Evolutionary conservation across 2,888 invertebrate genomes (phyloP).

Genomic region (Biston betularia): DNA sequence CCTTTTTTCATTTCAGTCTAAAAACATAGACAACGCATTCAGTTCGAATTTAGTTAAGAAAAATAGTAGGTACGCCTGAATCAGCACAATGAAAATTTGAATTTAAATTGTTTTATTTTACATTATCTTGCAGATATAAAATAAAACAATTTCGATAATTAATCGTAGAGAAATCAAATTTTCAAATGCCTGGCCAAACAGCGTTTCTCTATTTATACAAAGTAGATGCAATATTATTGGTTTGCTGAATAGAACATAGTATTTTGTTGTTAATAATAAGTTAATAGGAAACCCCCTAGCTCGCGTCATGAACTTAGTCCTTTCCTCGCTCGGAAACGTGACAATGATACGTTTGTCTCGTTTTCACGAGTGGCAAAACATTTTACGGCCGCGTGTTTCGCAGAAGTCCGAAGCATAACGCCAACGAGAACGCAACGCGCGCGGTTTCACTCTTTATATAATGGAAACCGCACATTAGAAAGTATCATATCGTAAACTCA

Average conservation of each 20-base stretch:
- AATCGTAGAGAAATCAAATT: neutral
- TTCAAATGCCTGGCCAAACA: neutral
- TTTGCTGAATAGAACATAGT: too few species aligned
- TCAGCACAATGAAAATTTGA: neutral
- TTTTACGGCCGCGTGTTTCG: too few species aligned
- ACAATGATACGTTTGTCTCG: too few species aligned
- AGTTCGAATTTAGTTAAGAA: neutral
- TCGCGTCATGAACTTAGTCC: neutral
- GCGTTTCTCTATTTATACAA: neutral
- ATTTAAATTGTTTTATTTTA: neutral
- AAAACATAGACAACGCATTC: neutral
- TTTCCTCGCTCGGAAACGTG: too few species aligned
- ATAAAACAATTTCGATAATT: neutral
- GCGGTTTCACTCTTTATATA: too few species aligned
- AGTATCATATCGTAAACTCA: too few species aligned
- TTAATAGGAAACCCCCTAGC: neutral
- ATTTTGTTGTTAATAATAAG: neutral
- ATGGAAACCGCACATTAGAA: too few species aligned
- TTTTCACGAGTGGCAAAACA: too few species aligned
- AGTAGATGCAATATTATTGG: too few species aligned
- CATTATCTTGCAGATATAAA: neutral
- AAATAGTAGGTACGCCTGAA: neutral
- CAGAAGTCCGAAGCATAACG: too few species aligned
- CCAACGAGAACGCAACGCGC: too few species aligned
- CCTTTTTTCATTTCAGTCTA: constrained; percentile 11